Percentiles rank a stretch among this genome's conserved stretches.
Evolutionary conservation across 2,888 invertebrate species (phyloP).

Genomic region (Drosophila merina): DNA sequence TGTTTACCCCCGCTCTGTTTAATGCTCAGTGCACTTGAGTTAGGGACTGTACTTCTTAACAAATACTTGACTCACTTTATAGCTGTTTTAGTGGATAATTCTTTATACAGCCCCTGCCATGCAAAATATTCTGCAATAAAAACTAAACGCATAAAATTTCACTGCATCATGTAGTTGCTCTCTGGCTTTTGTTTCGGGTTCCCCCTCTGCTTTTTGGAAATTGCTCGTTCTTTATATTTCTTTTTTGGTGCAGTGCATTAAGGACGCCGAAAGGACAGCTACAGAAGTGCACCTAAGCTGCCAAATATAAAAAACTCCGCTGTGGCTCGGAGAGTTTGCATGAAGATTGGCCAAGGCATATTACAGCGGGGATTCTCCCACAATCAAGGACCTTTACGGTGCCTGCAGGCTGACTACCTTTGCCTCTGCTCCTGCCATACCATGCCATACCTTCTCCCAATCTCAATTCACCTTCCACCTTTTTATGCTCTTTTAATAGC

Average conservation of each 20-base stretch:
- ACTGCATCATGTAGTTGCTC: slow-evolving; percentile 47
- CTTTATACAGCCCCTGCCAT: slow-evolving; percentile 36
- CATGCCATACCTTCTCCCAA: slow-evolving; percentile 5
- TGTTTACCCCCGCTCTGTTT: not conserved
- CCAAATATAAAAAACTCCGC: slow-evolving; percentile 52
- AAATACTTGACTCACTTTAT: slow-evolving; percentile 43
- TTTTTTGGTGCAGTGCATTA: slow-evolving; percentile 49
- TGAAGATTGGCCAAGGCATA: slow-evolving; percentile 37
- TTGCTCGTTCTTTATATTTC: slow-evolving; percentile 16
- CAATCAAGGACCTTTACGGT: slow-evolving; percentile 58
- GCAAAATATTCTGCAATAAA: slow-evolving; percentile 51
- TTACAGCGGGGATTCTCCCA: slow-evolving; percentile 23
- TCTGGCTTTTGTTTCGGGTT: slow-evolving; percentile 20
- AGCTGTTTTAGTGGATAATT: slow-evolving; percentile 43
- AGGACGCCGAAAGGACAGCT: slow-evolving; percentile 60
- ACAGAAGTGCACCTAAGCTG: slow-evolving; percentile 75
- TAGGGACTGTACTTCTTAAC: slow-evolving; percentile 19
- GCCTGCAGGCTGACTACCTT: slow-evolving; percentile 39
- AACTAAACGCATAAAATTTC: slow-evolving; percentile 67
- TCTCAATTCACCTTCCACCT: slow-evolving; percentile 60
- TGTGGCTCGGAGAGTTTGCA: slow-evolving; percentile 28
- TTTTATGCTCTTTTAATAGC: slow-evolving; percentile 79
- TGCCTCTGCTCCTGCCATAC: slow-evolving; percentile 32
- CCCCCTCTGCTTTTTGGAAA: slow-evolving; percentile 5
- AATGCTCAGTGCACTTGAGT: slow-evolving; percentile 8